These are phyloP conservation scores for Falco punctatus DNA, from an alignment of 2,113 vertebrate genomes.

Conservation along the genomic window DNA sequence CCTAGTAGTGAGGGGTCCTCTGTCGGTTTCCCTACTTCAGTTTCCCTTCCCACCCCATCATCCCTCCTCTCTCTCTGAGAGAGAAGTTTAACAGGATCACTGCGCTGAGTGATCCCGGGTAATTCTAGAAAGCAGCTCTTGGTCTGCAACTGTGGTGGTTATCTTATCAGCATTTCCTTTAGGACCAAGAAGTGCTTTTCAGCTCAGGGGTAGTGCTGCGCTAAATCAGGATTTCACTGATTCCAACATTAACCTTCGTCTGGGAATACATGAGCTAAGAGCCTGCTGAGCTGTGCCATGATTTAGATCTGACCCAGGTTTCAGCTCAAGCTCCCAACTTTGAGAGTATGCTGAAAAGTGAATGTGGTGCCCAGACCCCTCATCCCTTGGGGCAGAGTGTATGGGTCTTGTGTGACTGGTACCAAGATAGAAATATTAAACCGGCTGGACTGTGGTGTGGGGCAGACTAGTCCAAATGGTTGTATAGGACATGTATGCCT, in stretches of 20 bases:
- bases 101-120: not conserved
- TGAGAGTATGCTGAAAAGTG: not conserved
- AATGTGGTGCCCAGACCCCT: fast-evolving
- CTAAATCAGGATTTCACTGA: not conserved
- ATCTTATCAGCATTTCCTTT: not conserved
- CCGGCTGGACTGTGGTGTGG: not conserved
- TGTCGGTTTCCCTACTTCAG: not conserved
- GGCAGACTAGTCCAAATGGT: not conserved
- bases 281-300: not conserved
- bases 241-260: not conserved
- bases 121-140: not conserved
- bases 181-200: not conserved
- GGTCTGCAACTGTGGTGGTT: not conserved
- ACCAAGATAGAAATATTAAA: not conserved
- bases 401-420: not conserved
- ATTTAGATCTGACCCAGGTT: not conserved
- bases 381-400: not conserved
- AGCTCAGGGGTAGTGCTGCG: not conserved
- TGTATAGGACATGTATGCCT: not conserved
- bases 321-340: not conserved
- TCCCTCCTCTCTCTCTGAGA: fast-evolving
- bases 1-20: not conserved
- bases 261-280: not conserved
- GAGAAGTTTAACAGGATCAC: not conserved
- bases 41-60: not conserved